Evolutionary conservation across 2,888 invertebrate genomes (phyloP).

Genomic region (Cylindroiulus punctatus): DNA sequence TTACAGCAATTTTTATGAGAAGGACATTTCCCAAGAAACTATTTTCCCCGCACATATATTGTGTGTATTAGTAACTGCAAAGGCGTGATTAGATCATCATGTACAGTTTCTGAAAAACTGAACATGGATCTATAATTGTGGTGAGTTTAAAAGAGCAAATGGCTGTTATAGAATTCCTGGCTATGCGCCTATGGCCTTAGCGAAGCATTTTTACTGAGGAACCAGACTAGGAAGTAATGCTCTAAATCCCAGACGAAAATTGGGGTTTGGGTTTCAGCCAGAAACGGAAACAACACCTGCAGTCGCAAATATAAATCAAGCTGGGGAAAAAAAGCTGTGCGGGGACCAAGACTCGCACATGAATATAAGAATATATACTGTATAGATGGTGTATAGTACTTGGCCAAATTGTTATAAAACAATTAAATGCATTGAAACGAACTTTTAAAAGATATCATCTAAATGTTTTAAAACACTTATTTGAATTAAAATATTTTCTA

Average conservation of each 20-base stretch:
- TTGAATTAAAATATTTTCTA: no score
- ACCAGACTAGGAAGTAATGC: conserved; percentile 47
- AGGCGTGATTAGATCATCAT: background rate
- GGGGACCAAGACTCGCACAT: background rate
- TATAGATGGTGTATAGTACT: no score
- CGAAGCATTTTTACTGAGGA: background rate
- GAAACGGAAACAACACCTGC: conserved; percentile 39
- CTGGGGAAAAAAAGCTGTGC: conserved; percentile 5
- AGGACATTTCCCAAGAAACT: no score
- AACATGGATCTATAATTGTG: conserved; percentile 2
- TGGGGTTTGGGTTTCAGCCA: conserved; percentile 41
- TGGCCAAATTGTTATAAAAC: no score
- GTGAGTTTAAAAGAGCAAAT: background rate
- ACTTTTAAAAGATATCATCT: no score
- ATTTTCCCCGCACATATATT: background rate
- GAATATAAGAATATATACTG: background rate
- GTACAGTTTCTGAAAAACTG: background rate
- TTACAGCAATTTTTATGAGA: no score
- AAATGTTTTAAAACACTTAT: no score
- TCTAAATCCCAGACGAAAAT: conserved; percentile 45
- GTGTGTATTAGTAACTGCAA: background rate
- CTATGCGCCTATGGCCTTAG: background rate
- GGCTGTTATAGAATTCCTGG: background rate
- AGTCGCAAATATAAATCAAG: conserved; percentile 22
- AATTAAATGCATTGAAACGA: no score